Evolutionary conservation across 2,113 vertebrate genomes (phyloP).

Genomic region (Chionomys nivalis): DNA sequence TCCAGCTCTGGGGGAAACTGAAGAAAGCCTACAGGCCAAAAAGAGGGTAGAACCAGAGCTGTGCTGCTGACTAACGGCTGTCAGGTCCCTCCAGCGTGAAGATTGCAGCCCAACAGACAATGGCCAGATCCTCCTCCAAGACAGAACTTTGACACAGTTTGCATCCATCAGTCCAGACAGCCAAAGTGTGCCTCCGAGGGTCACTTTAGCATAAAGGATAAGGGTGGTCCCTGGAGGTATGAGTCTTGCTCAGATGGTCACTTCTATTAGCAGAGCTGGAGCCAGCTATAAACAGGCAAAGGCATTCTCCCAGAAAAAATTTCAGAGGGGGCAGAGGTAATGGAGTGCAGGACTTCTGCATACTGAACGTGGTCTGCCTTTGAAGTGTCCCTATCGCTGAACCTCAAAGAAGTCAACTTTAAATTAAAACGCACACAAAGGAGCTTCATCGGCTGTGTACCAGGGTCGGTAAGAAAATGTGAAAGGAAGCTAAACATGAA

Average conservation of each 20-base stretch:
- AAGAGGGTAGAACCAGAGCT: neutral
- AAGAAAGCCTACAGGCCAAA: neutral
- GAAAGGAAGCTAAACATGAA: neutral
- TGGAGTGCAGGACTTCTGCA: too few species aligned
- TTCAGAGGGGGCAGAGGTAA: neutral
- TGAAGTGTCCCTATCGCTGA: accelerated
- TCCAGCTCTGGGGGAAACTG: neutral
- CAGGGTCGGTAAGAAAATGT: neutral
- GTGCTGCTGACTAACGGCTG: neutral
- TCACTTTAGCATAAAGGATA: neutral
- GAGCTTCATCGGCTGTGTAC: neutral
- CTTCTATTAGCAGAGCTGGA: neutral
- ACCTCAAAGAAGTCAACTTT: neutral
- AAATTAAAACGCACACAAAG: neutral
- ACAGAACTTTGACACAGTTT: neutral
- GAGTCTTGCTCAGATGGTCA: neutral
- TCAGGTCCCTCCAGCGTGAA: neutral
- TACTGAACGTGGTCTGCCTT: neutral
- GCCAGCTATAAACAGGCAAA: too few species aligned
- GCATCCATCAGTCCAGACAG: neutral
- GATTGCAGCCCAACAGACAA: neutral
- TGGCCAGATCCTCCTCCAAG: neutral
- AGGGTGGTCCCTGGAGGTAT: neutral
- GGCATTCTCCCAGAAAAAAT: neutral
- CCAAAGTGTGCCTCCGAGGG: neutral